Conservation (phyloP, 2,888 invertebrate genomes). For the Esperia sulphurella region DNA sequence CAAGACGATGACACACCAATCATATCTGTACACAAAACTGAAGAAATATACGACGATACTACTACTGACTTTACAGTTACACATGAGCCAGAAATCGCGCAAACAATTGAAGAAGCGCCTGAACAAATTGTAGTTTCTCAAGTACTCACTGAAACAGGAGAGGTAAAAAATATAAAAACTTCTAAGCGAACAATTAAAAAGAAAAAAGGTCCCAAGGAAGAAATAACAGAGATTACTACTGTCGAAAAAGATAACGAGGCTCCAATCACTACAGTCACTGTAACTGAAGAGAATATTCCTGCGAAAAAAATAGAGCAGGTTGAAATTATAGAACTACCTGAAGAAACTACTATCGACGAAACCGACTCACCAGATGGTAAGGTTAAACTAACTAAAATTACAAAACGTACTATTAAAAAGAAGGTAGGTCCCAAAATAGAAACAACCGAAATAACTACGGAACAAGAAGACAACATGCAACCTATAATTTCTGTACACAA, state of each 20-base stretch:
- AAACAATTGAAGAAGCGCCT: slow-evolving; percentile 14
- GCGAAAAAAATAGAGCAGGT: slow-evolving; percentile 15
- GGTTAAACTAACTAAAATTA: slow-evolving; percentile 23
- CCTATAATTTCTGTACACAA: slow-evolving; percentile 47
- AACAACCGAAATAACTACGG: slow-evolving; percentile 33
- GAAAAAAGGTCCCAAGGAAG: slow-evolving; percentile 13
- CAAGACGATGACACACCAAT: slow-evolving; percentile 63
- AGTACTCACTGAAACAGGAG: slow-evolving; percentile 14
- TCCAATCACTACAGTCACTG: slow-evolving; percentile 35
- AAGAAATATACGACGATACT: slow-evolving; percentile 28
- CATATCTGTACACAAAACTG: slow-evolving; percentile 47
- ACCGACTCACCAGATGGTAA: slow-evolving; percentile 28
- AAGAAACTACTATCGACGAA: slow-evolving; percentile 24
- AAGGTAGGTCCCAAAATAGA: slow-evolving; percentile 13
- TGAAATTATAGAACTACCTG: slow-evolving; percentile 20
- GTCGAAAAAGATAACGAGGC: slow-evolving; percentile 48
- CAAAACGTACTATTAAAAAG: slow-evolving; percentile 30
- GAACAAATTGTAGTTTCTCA: slow-evolving; percentile 16
- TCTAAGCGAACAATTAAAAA: slow-evolving; percentile 31
- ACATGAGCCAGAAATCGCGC: not conserved
- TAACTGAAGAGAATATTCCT: slow-evolving; percentile 34
- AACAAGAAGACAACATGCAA: slow-evolving; percentile 5
- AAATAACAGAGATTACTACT: slow-evolving; percentile 62
- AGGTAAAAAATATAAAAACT: slow-evolving; percentile 30
- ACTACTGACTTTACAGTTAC: slow-evolving; percentile 24